These are phyloP conservation scores for Oenanthe melanoleuca DNA, from an alignment of 2,113 vertebrate species.

Conservation along the genomic window DNA sequence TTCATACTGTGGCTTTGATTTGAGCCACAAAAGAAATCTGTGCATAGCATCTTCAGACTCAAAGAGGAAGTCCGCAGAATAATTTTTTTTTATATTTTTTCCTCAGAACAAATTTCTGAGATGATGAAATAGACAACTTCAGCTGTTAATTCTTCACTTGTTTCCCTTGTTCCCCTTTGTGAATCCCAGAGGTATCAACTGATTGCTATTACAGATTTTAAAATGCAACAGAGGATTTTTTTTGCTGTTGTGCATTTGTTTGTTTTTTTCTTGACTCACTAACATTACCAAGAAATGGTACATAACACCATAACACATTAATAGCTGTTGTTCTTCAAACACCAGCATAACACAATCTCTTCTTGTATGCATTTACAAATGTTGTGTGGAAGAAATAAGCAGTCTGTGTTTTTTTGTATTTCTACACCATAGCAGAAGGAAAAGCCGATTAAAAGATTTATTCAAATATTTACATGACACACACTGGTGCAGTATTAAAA, in stretches of 20 bases:
- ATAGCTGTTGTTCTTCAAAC: background rate
- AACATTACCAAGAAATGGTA: background rate
- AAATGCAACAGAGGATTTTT: background rate
- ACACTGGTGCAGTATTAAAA: background rate
- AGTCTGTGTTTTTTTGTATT: background rate
- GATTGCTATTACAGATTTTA: background rate
- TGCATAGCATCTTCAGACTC: background rate
- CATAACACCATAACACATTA: background rate
- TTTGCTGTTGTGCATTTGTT: background rate
- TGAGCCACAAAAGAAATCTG: background rate
- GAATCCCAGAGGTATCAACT: background rate
- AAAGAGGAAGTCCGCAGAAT: background rate
- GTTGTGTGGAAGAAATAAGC: background rate
- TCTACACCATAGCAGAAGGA: background rate
- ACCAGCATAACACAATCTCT: background rate
- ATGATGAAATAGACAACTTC: background rate
- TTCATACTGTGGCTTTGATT: background rate
- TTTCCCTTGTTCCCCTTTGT: background rate
- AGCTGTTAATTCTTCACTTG: background rate
- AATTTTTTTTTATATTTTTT: background rate
- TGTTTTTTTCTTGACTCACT: background rate
- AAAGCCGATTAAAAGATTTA: conserved; percentile 52
- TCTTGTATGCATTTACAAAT: background rate
- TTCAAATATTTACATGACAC: conserved; percentile 52
- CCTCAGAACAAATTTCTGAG: background rate